Conservation (phyloP, 2,888 invertebrate species). For the Aphidius colemani region DNA sequence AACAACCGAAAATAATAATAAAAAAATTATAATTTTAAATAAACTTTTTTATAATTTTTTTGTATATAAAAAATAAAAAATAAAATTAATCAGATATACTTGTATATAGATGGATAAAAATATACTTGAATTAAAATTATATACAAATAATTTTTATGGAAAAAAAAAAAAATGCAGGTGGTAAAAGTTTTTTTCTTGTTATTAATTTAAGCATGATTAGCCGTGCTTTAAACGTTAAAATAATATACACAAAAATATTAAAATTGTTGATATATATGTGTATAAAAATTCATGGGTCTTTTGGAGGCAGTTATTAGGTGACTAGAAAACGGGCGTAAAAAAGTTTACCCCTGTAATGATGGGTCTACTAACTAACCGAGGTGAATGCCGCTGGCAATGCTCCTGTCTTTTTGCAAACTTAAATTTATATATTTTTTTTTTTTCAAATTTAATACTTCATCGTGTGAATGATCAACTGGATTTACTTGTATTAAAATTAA, state of each 20-base stretch:
- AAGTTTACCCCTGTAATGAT: conserved; percentile 45
- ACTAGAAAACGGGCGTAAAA: conserved; percentile 51
- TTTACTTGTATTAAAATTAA: conserved; percentile 39
- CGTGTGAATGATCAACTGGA: too few species aligned
- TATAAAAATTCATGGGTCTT: conserved; percentile 20
- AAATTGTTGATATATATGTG: not conserved
- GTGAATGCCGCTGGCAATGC: conserved; percentile 27
- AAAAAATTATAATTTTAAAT: not conserved
- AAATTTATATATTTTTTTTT: conserved; percentile 5
- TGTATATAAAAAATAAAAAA: not conserved
- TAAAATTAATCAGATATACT: not conserved
- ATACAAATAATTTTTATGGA: too few species aligned
- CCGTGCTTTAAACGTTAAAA: conserved; percentile 12
- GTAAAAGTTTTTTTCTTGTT: not conserved
- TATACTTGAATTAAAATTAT: not conserved
- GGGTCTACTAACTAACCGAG: conserved; percentile 49
- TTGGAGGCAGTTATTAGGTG: conserved; percentile 48
- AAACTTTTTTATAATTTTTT: too few species aligned
- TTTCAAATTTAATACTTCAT: too few species aligned
- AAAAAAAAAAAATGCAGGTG: too few species aligned
- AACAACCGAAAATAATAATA: not conserved
- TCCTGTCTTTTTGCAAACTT: conserved; percentile 19
- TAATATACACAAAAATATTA: conserved; percentile 16
- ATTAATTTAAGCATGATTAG: conserved; percentile 12
- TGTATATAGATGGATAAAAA: not conserved